Evolutionary conservation across 2,113 vertebrate genomes (phyloP).

Genomic region (Paramormyrops kingsleyae): DNA sequence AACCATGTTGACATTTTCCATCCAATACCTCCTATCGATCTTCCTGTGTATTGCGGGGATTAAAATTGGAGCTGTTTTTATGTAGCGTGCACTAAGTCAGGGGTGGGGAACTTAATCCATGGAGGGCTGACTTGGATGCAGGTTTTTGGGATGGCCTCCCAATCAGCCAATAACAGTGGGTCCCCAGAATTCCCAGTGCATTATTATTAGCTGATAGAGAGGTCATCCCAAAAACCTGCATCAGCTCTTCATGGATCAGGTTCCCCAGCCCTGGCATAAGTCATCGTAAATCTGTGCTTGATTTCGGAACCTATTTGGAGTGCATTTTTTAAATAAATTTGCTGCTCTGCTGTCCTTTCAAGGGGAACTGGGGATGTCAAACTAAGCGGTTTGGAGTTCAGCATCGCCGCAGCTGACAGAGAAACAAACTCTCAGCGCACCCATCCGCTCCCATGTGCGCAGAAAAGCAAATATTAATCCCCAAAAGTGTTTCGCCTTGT

Average conservation of each 20-base stretch:
- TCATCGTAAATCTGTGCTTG: not conserved
- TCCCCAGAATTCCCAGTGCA: too few relatives aligned
- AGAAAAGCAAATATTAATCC: not conserved
- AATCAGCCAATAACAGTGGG: too few relatives aligned
- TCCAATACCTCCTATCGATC: too few relatives aligned
- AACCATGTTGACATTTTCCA: too few relatives aligned
- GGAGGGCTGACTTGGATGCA: too few relatives aligned
- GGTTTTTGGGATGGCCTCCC: too few relatives aligned
- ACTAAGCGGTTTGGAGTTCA: not conserved
- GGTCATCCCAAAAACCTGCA: not conserved
- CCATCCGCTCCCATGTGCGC: not conserved
- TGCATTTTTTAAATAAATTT: not conserved
- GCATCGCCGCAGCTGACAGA: not conserved
- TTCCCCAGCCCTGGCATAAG: not conserved
- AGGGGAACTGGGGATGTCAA: not conserved
- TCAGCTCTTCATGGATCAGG: not conserved
- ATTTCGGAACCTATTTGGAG: not conserved
- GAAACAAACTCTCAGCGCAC: too few relatives aligned
- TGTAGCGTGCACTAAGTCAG: not conserved
- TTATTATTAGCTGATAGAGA: not conserved
- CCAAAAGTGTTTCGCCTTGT: not conserved
- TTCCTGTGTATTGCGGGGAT: too few relatives aligned
- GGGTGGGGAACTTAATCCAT: too few relatives aligned
- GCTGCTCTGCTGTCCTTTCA: not conserved
- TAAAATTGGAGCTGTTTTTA: not conserved